phyloP scores from a whole-genome alignment of 2,113 vertebrate species.

The Oxyruncus cristatus region DNA sequence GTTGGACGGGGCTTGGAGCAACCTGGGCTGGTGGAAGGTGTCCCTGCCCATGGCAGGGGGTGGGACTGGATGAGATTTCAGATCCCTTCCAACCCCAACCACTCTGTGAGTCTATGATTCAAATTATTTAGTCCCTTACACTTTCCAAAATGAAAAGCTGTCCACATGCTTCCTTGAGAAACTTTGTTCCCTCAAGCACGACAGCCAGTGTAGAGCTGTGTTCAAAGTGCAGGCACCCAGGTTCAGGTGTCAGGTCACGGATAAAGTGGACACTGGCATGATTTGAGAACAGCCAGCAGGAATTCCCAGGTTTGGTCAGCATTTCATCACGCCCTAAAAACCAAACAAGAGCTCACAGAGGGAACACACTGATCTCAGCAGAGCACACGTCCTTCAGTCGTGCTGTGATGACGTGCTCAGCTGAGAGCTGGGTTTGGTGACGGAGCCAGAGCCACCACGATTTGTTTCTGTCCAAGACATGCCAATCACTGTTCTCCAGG shows the following conservation, averaged over 20 bases:
- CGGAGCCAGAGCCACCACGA: background rate
- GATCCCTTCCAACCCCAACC: background rate
- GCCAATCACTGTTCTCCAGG: background rate
- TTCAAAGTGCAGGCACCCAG: background rate
- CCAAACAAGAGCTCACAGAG: background rate
- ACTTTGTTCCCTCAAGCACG: background rate
- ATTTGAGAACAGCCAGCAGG: background rate
- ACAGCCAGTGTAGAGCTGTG: background rate
- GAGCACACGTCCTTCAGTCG: background rate
- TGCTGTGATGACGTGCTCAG: background rate
- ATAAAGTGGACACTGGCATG: background rate
- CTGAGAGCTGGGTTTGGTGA: background rate
- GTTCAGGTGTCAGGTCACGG: background rate
- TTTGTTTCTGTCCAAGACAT: background rate
- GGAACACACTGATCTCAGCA: background rate
- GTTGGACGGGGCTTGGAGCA: background rate
- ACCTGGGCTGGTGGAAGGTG: rapidly evolving
- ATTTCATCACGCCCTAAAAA: background rate
- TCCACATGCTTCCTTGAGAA: background rate
- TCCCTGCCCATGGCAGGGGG: background rate
- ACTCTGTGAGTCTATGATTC: background rate
- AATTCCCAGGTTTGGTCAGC: background rate
- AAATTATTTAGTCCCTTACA: background rate
- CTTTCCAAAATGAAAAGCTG: background rate
- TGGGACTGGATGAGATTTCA: background rate